These are phyloP conservation scores for Trachymyrmex septentrionalis DNA, from an alignment of 1,140 invertebrate genomes.

Conservation along the genomic window DNA sequence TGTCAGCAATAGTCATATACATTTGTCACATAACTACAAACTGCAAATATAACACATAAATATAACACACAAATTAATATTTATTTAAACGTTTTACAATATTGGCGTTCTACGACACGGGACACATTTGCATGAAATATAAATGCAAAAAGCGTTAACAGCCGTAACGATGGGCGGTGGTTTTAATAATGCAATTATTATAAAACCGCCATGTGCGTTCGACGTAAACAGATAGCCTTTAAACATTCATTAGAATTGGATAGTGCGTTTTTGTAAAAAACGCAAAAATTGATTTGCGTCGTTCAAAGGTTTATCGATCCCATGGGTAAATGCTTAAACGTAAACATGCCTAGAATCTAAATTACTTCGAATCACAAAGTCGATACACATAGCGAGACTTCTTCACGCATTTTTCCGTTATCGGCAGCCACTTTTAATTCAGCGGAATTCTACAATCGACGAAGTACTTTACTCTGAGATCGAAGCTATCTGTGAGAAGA, in stretches of 20 bases:
- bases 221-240: slow-evolving; percentile 26
- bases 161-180: slow-evolving; percentile 7
- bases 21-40: background rate
- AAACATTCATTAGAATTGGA: slow-evolving; percentile 39
- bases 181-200: slow-evolving; percentile 45
- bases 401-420: slow-evolving; percentile 51
- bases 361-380: slow-evolving; percentile 20
- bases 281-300: slow-evolving; percentile 5
- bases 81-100: slow-evolving; percentile 49
- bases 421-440: slow-evolving; percentile 68
- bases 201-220: slow-evolving; percentile 9
- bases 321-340: background rate
- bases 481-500: slow-evolving; percentile 35
- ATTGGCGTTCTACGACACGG: slow-evolving; percentile 1
- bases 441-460: slow-evolving; percentile 61
- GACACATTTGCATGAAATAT: slow-evolving; percentile 41
- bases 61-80: slow-evolving; percentile 54
- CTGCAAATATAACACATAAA: no score
- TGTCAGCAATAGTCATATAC: background rate
- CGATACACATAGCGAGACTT: background rate
- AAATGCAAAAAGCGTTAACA: slow-evolving; percentile 39
- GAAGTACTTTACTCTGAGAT: slow-evolving; percentile 56
- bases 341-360: background rate
- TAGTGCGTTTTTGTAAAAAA: background rate
- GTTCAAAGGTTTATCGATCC: slow-evolving; percentile 27